phyloP scores from a whole-genome alignment of 1,140 invertebrate genomes.

The Lasaia peninsularis region DNA sequence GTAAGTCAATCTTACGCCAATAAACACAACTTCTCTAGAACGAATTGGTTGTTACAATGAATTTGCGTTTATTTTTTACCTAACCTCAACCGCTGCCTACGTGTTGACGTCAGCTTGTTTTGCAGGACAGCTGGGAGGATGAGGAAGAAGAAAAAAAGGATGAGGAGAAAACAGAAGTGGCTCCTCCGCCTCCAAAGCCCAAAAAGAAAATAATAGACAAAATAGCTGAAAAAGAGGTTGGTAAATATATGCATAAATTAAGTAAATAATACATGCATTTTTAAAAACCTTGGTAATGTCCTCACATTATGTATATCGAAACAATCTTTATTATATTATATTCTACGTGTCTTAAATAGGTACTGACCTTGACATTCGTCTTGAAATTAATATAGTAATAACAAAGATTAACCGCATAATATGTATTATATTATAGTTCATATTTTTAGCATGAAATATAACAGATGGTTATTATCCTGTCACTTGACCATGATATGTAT shows the following conservation, averaged over 20 bases:
- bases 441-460: no score
- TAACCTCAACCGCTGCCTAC: constrained; percentile 63
- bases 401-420: background rate
- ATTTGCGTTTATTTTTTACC: constrained; percentile 23
- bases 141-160: constrained; percentile 86
- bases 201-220: constrained; percentile 87
- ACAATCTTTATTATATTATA: no score
- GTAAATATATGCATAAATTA: no score
- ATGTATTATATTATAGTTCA: no score
- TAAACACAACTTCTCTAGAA: background rate
- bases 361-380: no score
- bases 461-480: no score
- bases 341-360: no score
- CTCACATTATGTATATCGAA: no score
- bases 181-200: constrained; percentile 66
- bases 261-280: no score
- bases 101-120: constrained; percentile 62
- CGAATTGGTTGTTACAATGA: background rate
- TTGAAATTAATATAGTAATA: background rate
- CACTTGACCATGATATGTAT: no score
- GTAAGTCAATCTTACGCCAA: constrained; percentile 75
- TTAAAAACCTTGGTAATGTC: no score
- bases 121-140: constrained; percentile 91
- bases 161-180: constrained; percentile 77
- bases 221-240: constrained; percentile 87